These are phyloP conservation scores for Aegotheles bennettii DNA, from an alignment of 2,113 vertebrate genomes.

Conservation along the genomic window DNA sequence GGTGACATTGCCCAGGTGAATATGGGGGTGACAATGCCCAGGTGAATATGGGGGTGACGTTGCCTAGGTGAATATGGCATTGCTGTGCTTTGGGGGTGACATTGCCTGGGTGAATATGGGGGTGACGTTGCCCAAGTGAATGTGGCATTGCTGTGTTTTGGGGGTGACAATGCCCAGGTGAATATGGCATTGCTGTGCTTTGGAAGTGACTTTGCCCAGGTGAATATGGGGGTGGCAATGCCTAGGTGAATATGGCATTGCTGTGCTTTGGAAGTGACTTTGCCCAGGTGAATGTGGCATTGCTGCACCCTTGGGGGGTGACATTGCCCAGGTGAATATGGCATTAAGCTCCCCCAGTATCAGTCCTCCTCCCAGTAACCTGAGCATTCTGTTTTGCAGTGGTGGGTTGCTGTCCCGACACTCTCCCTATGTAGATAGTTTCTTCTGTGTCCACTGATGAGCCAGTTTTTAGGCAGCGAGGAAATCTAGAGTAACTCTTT, in stretches of 20 bases:
- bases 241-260: not conserved
- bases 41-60: not conserved
- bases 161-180: not conserved
- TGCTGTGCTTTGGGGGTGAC: not conserved
- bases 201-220: not conserved
- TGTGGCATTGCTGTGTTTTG: not conserved
- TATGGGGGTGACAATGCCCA: not conserved
- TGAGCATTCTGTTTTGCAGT: not conserved
- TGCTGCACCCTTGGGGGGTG: too few species aligned
- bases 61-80: not conserved
- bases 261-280: too few species aligned
- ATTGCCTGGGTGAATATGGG: not conserved
- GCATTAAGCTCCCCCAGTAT: not conserved
- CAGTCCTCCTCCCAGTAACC: not conserved
- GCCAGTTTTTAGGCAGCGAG: not conserved
- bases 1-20: not conserved
- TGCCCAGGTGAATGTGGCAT: not conserved
- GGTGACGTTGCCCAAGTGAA: not conserved
- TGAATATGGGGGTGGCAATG: not conserved
- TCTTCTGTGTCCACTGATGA: not conserved
- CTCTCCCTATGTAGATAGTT: accelerated
- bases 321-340: not conserved
- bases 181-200: not conserved
- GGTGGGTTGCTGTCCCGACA: not conserved
- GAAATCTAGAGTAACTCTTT: not conserved